A percentile compares a stretch with the other conserved stretches of the same genome.
phyloP scores from a whole-genome alignment of 2,113 vertebrate genomes.

The Proterorhinus semilunaris region DNA sequence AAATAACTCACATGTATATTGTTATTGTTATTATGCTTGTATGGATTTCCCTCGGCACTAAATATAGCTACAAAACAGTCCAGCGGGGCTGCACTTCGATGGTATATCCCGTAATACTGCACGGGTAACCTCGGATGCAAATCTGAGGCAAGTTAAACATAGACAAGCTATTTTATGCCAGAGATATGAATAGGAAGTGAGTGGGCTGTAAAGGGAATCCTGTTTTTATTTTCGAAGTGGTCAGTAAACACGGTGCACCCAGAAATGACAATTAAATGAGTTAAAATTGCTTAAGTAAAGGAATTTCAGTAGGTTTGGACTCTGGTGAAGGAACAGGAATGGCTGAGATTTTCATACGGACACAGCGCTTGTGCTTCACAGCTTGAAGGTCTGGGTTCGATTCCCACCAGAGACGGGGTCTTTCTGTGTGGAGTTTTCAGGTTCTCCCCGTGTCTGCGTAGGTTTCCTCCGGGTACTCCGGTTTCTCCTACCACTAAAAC shows the following conservation, averaged over 20 bases:
- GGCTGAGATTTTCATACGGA: too few species aligned
- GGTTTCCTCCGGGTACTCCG: too few species aligned
- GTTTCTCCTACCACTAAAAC: too few species aligned
- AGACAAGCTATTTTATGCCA: not conserved
- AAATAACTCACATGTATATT: not conserved
- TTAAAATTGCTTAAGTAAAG: too few species aligned
- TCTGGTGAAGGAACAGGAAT: too few species aligned
- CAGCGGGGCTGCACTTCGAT: not conserved
- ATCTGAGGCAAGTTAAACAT: conserved; percentile 4
- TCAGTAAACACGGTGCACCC: not conserved
- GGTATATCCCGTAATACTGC: not conserved
- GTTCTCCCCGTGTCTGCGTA: too few species aligned
- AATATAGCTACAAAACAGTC: not conserved
- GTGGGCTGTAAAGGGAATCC: not conserved
- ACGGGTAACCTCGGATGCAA: not conserved
- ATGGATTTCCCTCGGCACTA: not conserved
- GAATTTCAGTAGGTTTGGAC: too few species aligned
- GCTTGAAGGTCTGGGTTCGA: too few species aligned
- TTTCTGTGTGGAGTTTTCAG: too few species aligned
- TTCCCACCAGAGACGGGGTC: too few species aligned
- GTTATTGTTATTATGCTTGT: not conserved
- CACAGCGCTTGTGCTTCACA: too few species aligned
- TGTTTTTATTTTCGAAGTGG: not conserved
- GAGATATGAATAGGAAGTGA: not conserved
- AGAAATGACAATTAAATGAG: not conserved